Conservation (phyloP, 1,140 invertebrate genomes). For the Teleogryllus occipitalis region DNA sequence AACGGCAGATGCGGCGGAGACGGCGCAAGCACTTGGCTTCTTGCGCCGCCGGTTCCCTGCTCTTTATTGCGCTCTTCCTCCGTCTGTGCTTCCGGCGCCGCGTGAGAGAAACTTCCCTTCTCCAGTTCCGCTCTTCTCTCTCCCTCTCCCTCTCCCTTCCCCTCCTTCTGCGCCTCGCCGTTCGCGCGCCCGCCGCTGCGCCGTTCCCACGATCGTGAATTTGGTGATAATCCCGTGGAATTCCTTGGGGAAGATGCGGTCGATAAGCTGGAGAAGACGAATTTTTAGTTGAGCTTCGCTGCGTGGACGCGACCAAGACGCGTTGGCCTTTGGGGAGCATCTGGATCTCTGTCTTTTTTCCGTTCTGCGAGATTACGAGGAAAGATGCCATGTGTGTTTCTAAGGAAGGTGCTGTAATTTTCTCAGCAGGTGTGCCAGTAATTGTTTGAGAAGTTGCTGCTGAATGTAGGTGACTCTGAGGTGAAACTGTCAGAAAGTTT, state of each 20-base stretch:
- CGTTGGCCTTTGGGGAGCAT: neutral
- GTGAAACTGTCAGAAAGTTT: no score
- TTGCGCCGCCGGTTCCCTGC: neutral
- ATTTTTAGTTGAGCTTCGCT: neutral
- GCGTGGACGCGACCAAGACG: neutral
- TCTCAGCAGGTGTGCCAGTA: no score
- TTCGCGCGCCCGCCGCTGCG: no score
- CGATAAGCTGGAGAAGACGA: neutral
- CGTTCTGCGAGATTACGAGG: no score
- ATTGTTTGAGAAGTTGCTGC: no score
- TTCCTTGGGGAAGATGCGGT: neutral
- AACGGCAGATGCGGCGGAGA: no score
- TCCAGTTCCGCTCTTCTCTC: neutral
- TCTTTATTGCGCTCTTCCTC: neutral
- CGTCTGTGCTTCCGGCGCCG: neutral
- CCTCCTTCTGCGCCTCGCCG: neutral
- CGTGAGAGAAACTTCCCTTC: neutral
- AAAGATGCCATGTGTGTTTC: no score
- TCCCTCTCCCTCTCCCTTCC: no score
- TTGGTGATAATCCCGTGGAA: neutral
- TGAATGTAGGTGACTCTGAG: no score
- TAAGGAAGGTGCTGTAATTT: no score
- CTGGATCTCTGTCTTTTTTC: no score
- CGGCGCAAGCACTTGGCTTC: no score
- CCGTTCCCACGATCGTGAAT: neutral